Evolutionary conservation across 1,140 invertebrate species (phyloP).

Genomic region (Drosophila sucinea): DNA sequence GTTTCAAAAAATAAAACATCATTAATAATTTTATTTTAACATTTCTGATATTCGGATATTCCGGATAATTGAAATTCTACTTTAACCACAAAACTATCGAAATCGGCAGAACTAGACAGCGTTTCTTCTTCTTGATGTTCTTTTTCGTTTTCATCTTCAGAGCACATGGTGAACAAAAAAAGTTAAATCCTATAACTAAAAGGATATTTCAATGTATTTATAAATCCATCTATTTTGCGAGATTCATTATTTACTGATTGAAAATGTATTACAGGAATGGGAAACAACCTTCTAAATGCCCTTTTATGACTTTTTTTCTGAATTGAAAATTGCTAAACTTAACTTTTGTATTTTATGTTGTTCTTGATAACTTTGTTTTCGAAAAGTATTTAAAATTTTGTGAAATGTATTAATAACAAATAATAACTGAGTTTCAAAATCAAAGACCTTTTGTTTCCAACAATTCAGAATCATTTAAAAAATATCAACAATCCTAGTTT

Average conservation of each 20-base stretch:
- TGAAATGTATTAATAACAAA: neutral
- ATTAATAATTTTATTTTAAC: too few species aligned
- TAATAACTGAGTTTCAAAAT: constrained; percentile 5
- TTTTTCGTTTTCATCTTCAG: neutral
- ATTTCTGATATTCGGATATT: too few species aligned
- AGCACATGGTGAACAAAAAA: too few species aligned
- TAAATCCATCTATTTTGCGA: too few species aligned
- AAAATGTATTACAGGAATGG: neutral
- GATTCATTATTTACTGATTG: too few species aligned
- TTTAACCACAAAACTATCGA: neutral
- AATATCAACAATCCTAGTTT: constrained; percentile 15
- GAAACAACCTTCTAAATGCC: neutral
- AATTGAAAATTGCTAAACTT: neutral
- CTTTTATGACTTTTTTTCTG: neutral
- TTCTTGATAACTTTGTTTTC: neutral
- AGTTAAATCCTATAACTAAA: too few species aligned
- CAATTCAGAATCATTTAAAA: neutral
- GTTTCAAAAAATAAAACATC: too few species aligned
- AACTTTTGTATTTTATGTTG: neutral
- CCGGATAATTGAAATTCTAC: neutral
- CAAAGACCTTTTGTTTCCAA: constrained; percentile 14
- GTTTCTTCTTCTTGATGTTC: constrained; percentile 4
- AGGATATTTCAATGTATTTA: too few species aligned
- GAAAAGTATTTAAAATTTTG: too few species aligned
- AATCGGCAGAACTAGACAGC: neutral